Evolutionary conservation across 2,888 invertebrate species (phyloP), one percentile per base, ranked within the genome.

Genomic region (Monopis laevigella): DNA sequence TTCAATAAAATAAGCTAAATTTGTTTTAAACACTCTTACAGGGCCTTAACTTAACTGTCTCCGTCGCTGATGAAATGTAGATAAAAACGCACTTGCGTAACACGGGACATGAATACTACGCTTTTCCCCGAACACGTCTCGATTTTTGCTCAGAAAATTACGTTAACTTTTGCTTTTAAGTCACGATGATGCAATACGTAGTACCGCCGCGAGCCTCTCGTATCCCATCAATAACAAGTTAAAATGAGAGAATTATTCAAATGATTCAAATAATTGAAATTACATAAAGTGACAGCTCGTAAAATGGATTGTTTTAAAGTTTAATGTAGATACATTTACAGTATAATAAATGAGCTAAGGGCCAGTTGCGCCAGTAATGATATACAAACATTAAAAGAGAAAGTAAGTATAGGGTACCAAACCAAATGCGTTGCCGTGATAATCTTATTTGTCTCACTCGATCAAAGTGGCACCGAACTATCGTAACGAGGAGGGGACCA

Each of bases 371-470:
- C 10, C 10, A 7, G 24, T 24, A 7, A 24, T 24, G 24, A 24
- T 24, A 24, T 7, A 24, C 24, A n/a, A 16, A 21, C 21, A 36
- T 21, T 36, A 36, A 36, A 36, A 36, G 36, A 36, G 36, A 36
- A 36, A 36, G 36, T 34, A 8, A n/a, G n/a, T n/a, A n/a, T n/a
- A n/a, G n/a, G n/a, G n/a, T n/a, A n/a, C 10, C 8, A 17, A 18
- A 16, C 11, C 36, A 36, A 21, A 36, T 36, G 21, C 36, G 21
- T 36, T 12, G 21, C 11, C 19, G 14, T 18, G 19, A 36, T 36
- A 36, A 36, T 73, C 70, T 68, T 61, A 71, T 71, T 71, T 63
- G 67, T 59, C 69, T 61, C 74, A 61, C 68, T 74, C 71, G 62
- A 74, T 74, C 72, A 71, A 55, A 36, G 50, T 50, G 47, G 44